Evolutionary conservation across 2,888 invertebrate genomes (phyloP).

Genomic region (Phaedon cochleariae): DNA sequence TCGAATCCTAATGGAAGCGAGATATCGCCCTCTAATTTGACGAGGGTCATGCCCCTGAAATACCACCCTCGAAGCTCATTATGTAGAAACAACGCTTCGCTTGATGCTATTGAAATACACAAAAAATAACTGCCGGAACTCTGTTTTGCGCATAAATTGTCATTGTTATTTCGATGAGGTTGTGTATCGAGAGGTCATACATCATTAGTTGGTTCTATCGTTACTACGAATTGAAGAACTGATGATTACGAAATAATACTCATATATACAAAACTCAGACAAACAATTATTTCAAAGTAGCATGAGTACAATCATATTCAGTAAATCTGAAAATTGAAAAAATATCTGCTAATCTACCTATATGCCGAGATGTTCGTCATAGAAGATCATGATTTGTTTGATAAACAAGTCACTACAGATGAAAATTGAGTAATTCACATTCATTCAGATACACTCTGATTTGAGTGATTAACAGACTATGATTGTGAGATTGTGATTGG

Average conservation of each 20-base stretch:
- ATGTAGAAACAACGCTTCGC: conserved; percentile 53
- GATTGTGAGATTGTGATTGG: no score
- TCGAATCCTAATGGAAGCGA: conserved; percentile 53
- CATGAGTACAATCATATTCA: no score
- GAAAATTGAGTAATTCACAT: no score
- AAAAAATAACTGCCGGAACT: conserved; percentile 50
- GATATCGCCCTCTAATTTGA: conserved; percentile 60
- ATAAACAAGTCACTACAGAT: no score
- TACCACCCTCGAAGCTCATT: conserved; percentile 62
- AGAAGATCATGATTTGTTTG: no score
- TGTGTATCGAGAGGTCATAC: conserved; percentile 26
- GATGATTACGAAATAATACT: background rate
- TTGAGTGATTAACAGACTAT: no score
- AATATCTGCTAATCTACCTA: no score
- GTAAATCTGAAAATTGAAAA: no score
- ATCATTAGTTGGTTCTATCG: conserved; percentile 12
- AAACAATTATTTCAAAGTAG: no score
- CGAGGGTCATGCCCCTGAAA: conserved; percentile 60
- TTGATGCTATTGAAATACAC: conserved; percentile 41
- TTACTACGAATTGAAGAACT: background rate
- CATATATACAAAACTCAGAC: background rate
- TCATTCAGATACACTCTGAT: no score
- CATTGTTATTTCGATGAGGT: conserved; percentile 32
- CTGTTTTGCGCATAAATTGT: conserved; percentile 38
- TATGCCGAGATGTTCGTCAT: no score